Conservation (phyloP, 2,797 vertebrate genomes). For the Mormyrops attenuatus region DNA sequence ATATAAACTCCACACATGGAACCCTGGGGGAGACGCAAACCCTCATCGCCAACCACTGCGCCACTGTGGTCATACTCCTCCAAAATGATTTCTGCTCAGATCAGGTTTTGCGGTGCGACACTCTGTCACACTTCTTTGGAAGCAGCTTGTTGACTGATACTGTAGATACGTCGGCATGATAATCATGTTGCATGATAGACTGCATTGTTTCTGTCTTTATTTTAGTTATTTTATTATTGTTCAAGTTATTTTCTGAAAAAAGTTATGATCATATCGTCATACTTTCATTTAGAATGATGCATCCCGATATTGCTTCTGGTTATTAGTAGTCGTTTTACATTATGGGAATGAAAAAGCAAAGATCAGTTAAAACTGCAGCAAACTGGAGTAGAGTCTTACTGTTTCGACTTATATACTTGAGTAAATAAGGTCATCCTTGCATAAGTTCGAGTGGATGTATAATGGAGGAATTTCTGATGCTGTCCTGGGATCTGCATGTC, state of each 20-base stretch:
- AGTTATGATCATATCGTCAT: not conserved
- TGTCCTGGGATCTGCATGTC: not conserved
- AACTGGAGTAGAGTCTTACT: not conserved
- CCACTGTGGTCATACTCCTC: not conserved
- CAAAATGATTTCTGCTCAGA: not conserved
- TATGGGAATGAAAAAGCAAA: not conserved
- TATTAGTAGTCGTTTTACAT: not conserved
- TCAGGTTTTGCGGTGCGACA: not conserved
- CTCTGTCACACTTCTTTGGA: not conserved
- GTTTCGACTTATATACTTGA: not conserved
- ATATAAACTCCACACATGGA: not conserved
- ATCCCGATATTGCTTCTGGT: not conserved
- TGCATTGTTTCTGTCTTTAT: not conserved
- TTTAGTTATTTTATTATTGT: not conserved
- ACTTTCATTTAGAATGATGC: not conserved
- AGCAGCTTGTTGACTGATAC: not conserved
- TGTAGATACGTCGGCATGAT: not conserved
- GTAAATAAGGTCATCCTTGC: not conserved
- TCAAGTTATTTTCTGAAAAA: not conserved
- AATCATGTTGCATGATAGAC: not conserved
- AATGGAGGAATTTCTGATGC: not conserved
- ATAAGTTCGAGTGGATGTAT: not conserved
- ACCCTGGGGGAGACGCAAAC: not conserved
- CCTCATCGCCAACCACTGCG: not conserved
- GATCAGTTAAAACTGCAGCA: not conserved